Conservation (phyloP, 2,797 vertebrate genomes). For the Ctenochaetus hawaiiensis region DNA sequence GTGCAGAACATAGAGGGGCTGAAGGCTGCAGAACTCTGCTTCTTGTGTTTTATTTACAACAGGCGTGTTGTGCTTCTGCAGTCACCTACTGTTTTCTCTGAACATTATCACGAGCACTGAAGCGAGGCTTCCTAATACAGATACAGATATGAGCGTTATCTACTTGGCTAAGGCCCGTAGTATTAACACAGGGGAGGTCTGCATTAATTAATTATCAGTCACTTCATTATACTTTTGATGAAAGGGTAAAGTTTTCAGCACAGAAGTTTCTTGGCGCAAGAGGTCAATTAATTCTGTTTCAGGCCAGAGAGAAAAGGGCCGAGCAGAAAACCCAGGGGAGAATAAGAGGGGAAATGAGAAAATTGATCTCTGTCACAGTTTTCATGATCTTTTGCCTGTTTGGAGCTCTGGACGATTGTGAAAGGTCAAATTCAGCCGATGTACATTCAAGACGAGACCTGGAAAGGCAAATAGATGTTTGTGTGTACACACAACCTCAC, state of each 20-base stretch:
- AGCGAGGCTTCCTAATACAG: slow-evolving; percentile 26
- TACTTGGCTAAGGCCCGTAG: neutral
- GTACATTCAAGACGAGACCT: slow-evolving; percentile 52
- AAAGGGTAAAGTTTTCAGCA: slow-evolving; percentile 41
- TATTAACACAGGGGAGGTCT: slow-evolving; percentile 31
- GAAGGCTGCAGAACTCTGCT: slow-evolving; percentile 23
- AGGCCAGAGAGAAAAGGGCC: slow-evolving; percentile 28
- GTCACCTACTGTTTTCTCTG: slow-evolving; percentile 36
- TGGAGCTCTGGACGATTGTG: slow-evolving; percentile 41
- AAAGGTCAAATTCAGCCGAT: slow-evolving; percentile 74
- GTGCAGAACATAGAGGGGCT: neutral
- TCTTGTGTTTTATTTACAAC: slow-evolving; percentile 41
- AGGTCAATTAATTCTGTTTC: slow-evolving; percentile 59
- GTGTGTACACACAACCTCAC: slow-evolving; percentile 44
- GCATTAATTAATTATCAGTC: slow-evolving; percentile 54
- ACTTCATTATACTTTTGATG: slow-evolving; percentile 54
- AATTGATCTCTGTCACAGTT: slow-evolving; percentile 63
- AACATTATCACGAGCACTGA: slow-evolving; percentile 38
- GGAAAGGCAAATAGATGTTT: slow-evolving; percentile 56
- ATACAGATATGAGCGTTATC: slow-evolving; percentile 48
- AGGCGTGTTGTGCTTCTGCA: slow-evolving; percentile 15
- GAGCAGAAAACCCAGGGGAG: slow-evolving; percentile 33
- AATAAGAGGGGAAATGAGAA: slow-evolving; percentile 36
- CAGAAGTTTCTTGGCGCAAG: slow-evolving; percentile 42
- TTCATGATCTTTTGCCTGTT: slow-evolving; percentile 61